Conservation (phyloP, 2,797 vertebrate genomes). For the Mus caroli region DNA sequence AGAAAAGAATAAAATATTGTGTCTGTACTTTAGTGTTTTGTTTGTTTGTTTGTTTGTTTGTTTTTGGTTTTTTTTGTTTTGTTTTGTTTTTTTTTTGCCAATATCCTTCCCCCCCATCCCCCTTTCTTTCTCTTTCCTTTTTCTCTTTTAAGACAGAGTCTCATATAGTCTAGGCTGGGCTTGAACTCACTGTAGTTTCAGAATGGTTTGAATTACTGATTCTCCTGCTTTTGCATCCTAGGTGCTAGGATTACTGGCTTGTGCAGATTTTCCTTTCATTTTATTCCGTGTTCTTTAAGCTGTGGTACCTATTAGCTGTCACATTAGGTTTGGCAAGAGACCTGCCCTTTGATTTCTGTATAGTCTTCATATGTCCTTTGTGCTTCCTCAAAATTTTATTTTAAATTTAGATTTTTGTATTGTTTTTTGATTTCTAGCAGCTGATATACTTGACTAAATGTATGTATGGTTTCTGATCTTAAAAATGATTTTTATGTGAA, state of each 20-base stretch:
- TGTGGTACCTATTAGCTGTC: constrained; percentile 26
- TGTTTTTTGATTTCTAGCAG: constrained; percentile 51
- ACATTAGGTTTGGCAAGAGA: constrained; percentile 22
- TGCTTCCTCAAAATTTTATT: background rate
- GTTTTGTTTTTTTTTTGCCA: constrained; percentile 36
- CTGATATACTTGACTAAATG: constrained; percentile 51
- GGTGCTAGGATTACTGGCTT: background rate
- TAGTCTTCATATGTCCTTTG: background rate
- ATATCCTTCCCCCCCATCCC: background rate
- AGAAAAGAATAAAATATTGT: background rate
- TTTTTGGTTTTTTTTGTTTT: too few species aligned
- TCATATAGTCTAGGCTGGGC: background rate
- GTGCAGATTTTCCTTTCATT: constrained; percentile 5
- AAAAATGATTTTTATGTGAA: constrained; percentile 52
- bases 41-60: too few species aligned
- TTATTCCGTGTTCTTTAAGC: constrained; percentile 32
- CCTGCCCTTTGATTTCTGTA: background rate
- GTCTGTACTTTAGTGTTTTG: background rate
- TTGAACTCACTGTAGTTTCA: background rate
- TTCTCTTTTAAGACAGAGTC: background rate
- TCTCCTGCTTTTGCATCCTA: background rate
- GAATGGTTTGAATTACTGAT: background rate
- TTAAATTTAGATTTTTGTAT: constrained; percentile 49
- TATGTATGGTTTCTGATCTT: background rate
- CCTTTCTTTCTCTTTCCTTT: background rate